Conservation (phyloP, 2,888 invertebrate genomes). For the Pelosia muscerda region DNA sequence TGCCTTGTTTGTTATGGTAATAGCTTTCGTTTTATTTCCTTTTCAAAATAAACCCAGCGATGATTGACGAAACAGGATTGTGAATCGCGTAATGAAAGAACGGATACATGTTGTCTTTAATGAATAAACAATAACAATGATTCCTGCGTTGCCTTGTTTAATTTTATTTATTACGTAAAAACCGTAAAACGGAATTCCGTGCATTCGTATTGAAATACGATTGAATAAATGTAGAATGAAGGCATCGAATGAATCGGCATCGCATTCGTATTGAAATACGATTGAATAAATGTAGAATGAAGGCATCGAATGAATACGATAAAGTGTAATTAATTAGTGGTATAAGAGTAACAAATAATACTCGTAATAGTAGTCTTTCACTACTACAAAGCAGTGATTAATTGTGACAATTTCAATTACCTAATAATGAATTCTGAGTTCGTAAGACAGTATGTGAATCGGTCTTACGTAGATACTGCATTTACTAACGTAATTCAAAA, state of each 20-base stretch:
- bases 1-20: slow-evolving; percentile 58
- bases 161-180: slow-evolving; percentile 1
- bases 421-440: not conserved
- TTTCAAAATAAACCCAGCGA: slow-evolving; percentile 51
- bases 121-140: slow-evolving; percentile 40
- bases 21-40: slow-evolving; percentile 59
- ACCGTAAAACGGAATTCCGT: slow-evolving; percentile 3
- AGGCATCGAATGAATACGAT: too few species aligned
- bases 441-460: not conserved
- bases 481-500: too few species aligned
- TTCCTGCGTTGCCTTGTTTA: slow-evolving; percentile 37
- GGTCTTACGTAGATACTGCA: too few species aligned
- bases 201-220: not conserved
- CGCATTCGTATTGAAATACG: too few species aligned
- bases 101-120: slow-evolving; percentile 32
- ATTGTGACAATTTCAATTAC: not conserved
- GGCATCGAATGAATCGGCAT: not conserved
- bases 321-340: not conserved
- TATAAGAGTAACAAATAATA: not conserved
- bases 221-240: not conserved
- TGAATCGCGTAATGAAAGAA: slow-evolving; percentile 32
- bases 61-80: slow-evolving; percentile 40
- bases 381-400: not conserved
- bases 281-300: not conserved
- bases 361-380: not conserved